Percentiles rank a stretch among this genome's conserved stretches.
phyloP scores from a whole-genome alignment of 1,140 invertebrate genomes.

The Rhopalosiphum padi region DNA sequence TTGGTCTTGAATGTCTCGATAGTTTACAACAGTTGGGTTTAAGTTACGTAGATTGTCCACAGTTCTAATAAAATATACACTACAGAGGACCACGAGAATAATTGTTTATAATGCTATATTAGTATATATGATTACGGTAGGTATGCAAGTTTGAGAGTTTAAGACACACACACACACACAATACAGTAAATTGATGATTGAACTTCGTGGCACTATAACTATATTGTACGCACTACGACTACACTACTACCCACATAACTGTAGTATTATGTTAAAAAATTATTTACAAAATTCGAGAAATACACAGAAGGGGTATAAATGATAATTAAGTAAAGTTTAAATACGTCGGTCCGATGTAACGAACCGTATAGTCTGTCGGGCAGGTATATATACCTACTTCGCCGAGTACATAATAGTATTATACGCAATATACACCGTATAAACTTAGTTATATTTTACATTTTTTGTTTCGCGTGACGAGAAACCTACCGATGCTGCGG shows the following conservation, averaged over 20 bases:
- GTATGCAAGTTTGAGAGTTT: background rate
- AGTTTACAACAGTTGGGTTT: background rate
- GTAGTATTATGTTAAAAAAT: too few species aligned
- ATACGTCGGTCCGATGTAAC: background rate
- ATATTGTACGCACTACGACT: too few species aligned
- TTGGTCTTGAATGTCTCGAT: background rate
- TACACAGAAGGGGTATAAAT: too few species aligned
- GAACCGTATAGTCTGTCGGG: background rate
- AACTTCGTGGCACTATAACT: too few species aligned
- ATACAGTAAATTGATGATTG: background rate
- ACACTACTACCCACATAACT: too few species aligned
- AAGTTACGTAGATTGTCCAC: background rate
- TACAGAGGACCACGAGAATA: background rate
- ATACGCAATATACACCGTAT: background rate
- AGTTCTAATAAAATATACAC: background rate
- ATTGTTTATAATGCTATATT: background rate
- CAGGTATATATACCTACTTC: too few species aligned
- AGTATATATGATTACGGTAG: background rate
- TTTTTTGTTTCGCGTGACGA: background rate
- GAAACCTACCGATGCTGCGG: background rate
- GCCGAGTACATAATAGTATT: background rate
- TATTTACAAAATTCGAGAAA: too few species aligned
- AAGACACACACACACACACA: background rate
- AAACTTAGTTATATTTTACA: background rate
- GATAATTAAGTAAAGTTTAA: background rate